phyloP scores from a whole-genome alignment of 2,888 invertebrate genomes.

The Pristionchus fissidentatus region DNA sequence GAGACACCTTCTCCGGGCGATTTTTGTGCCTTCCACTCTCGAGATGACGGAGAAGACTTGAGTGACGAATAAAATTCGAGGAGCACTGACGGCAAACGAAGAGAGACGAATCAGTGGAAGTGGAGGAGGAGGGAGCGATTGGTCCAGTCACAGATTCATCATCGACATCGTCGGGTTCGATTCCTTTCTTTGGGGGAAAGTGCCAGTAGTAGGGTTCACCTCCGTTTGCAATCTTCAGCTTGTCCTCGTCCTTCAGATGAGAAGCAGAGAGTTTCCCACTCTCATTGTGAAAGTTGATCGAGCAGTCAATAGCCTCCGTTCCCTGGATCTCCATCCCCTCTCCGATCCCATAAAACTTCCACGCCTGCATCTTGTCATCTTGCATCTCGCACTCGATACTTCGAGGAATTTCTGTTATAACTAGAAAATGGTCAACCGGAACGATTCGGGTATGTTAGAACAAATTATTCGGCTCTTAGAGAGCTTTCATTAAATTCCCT shows the following conservation, averaged over 20 bases:
- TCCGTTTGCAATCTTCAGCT: not conserved
- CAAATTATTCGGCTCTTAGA: too few relatives aligned
- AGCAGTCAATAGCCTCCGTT: not conserved
- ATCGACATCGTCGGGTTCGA: not conserved
- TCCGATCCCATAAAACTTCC: not conserved
- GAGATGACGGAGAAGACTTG: not conserved
- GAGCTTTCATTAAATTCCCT: too few relatives aligned
- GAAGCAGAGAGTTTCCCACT: not conserved
- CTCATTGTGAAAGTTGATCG: not conserved
- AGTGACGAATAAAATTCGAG: not conserved
- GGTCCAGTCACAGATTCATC: not conserved
- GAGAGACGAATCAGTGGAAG: not conserved
- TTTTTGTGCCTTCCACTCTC: not conserved
- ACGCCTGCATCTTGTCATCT: too few relatives aligned
- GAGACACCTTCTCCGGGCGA: not conserved
- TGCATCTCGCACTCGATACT: too few relatives aligned
- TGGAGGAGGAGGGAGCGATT: not conserved
- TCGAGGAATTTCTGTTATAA: too few relatives aligned
- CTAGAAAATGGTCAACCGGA: too few relatives aligned
- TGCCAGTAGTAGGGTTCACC: not conserved
- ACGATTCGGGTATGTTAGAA: too few relatives aligned
- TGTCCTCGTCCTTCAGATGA: not conserved
- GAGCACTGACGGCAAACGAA: not conserved
- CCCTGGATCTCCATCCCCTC: too few relatives aligned
- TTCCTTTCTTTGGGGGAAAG: not conserved